Percentiles rank a stretch among this genome's conserved stretches.
Evolutionary conservation across 2,113 vertebrate species (phyloP).

Genomic region (Bostrychus sinensis): DNA sequence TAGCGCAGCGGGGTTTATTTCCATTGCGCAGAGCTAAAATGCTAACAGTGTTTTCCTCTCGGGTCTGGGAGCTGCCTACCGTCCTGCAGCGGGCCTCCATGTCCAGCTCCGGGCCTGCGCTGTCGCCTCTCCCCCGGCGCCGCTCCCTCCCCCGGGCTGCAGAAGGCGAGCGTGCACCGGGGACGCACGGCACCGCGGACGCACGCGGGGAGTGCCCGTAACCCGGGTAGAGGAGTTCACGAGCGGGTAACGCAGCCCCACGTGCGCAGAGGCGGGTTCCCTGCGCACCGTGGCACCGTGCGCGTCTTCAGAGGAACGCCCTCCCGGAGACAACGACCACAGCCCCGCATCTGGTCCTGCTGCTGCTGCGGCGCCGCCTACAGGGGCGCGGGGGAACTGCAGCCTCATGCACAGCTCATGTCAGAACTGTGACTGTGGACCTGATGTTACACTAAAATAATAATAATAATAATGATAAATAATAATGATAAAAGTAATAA

Average conservation of each 20-base stretch:
- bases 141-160: not conserved
- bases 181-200: not conserved
- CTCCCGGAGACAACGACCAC: not conserved
- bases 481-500: too few relatives aligned
- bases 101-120: not conserved
- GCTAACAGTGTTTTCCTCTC: too few relatives aligned
- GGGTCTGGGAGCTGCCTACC: too few relatives aligned
- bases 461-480: too few relatives aligned
- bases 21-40: too few relatives aligned
- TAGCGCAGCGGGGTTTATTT: too few relatives aligned
- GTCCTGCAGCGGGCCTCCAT: not conserved
- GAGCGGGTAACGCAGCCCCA: not conserved
- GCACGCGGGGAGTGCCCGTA: not conserved
- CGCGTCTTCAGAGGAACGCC: constrained; percentile 4
- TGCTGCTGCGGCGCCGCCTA: not conserved
- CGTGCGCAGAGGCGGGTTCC: not conserved
- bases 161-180: not conserved
- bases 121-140: not conserved
- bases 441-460: too few relatives aligned
- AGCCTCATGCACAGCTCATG: not conserved
- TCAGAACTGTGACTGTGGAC: too few relatives aligned
- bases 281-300: not conserved
- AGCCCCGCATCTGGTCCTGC: not conserved
- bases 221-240: not conserved
- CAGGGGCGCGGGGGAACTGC: not conserved